Conservation (phyloP, 2,797 vertebrate species). For the Pyrocephalus nanus region DNA sequence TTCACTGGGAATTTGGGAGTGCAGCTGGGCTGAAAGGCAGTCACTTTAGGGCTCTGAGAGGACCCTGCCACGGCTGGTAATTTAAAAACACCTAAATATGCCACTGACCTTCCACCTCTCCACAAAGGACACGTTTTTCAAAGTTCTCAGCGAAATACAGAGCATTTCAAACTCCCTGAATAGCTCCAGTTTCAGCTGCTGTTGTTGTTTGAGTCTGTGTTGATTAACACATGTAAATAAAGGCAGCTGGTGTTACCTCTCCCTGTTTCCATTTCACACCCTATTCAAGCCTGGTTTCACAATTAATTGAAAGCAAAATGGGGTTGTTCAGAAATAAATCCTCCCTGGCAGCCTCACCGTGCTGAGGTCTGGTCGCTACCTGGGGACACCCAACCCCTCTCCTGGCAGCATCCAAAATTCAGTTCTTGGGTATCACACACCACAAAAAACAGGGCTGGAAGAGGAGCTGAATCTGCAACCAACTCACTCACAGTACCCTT, state of each 20-base stretch:
- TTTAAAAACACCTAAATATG: neutral
- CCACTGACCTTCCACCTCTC: neutral
- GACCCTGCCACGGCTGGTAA: neutral
- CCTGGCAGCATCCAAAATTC: neutral
- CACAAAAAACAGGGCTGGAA: neutral
- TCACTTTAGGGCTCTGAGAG: neutral
- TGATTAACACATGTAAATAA: constrained; percentile 41
- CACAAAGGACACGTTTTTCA: neutral
- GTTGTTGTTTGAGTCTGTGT: neutral
- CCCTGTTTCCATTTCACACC: constrained; percentile 15
- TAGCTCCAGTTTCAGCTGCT: neutral
- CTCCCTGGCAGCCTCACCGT: neutral
- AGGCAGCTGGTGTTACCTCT: constrained; percentile 24
- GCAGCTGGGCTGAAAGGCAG: no score
- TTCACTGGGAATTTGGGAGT: neutral
- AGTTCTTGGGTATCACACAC: neutral
- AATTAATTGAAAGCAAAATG: neutral
- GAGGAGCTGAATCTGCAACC: neutral
- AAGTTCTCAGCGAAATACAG: neutral
- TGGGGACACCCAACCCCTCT: neutral
- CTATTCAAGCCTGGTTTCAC: neutral
- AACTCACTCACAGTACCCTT: neutral
- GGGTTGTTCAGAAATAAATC: neutral
- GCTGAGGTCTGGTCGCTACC: neutral
- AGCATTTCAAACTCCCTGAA: neutral